These are phyloP conservation scores for Willowsia nigromaculata DNA, from an alignment of 2,888 invertebrate genomes.

Conservation along the genomic window DNA sequence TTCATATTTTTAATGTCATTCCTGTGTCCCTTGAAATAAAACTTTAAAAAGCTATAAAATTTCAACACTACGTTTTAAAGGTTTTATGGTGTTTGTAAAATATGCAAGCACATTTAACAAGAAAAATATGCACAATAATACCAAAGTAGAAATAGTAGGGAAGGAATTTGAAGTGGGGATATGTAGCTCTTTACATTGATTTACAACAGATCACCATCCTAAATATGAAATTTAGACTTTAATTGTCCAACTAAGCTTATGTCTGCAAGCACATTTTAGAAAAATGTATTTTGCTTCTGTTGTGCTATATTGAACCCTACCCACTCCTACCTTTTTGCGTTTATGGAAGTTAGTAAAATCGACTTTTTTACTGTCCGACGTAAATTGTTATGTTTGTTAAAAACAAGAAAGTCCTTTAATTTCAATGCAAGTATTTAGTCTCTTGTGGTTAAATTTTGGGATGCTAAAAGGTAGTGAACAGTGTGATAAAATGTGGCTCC, in stretches of 20 bases:
- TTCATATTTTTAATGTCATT: no score
- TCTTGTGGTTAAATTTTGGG: no score
- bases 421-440: no score
- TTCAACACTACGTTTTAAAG: neutral
- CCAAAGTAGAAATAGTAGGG: neutral
- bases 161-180: neutral
- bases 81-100: neutral
- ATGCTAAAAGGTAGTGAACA: no score
- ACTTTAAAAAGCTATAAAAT: neutral
- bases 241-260: slow-evolving; percentile 9
- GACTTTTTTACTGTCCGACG: neutral
- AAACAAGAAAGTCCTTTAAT: no score
- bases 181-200: neutral
- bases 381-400: neutral
- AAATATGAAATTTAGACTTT: neutral
- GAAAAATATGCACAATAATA: neutral
- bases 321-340: neutral
- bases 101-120: neutral
- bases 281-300: neutral
- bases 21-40: no score
- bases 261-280: neutral
- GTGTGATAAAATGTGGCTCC: no score
- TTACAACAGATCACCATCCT: neutral
- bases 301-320: neutral
- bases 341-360: neutral